These are phyloP conservation scores for Spisula subtruncata DNA, from an alignment of 2,888 invertebrate species.

Conservation along the genomic window DNA sequence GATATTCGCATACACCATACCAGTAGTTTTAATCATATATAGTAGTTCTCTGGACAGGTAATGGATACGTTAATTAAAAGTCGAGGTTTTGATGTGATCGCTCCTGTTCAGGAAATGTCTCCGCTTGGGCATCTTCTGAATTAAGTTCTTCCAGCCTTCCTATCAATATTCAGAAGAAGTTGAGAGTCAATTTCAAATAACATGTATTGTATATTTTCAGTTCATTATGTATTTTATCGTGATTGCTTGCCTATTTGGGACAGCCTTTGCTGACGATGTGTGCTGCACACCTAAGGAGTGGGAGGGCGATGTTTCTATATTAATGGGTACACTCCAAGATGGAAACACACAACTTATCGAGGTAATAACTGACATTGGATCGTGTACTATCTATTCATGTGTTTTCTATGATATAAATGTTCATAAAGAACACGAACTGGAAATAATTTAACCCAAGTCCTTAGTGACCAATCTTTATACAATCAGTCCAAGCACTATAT, in stretches of 20 bases:
- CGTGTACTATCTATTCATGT: too few relatives aligned
- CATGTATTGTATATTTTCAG: background rate
- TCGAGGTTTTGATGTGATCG: background rate
- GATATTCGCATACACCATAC: background rate
- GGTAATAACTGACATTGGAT: conserved; percentile 25
- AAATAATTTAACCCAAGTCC: too few relatives aligned
- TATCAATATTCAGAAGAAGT: too few relatives aligned
- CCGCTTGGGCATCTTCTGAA: too few relatives aligned
- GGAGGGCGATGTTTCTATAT: conserved; percentile 51
- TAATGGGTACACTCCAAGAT: conserved; percentile 30
- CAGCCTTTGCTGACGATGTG: conserved; percentile 48
- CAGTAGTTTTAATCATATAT: background rate
- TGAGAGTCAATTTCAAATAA: too few relatives aligned
- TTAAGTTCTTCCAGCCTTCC: too few relatives aligned
- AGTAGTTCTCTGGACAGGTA: background rate
- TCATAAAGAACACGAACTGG: too few relatives aligned
- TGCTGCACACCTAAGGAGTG: conserved; percentile 62
- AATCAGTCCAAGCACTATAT: too few relatives aligned
- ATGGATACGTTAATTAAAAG: background rate
- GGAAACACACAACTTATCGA: conserved; percentile 25
- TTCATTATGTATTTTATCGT: background rate
- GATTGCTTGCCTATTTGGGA: conserved; percentile 24
- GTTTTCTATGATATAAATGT: too few relatives aligned
- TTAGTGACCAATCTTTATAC: too few relatives aligned
- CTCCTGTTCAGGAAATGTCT: too few relatives aligned